Base-by-base conservation (phyloP, 2,888 invertebrate genomes). In the Cephus runcator region DNA sequence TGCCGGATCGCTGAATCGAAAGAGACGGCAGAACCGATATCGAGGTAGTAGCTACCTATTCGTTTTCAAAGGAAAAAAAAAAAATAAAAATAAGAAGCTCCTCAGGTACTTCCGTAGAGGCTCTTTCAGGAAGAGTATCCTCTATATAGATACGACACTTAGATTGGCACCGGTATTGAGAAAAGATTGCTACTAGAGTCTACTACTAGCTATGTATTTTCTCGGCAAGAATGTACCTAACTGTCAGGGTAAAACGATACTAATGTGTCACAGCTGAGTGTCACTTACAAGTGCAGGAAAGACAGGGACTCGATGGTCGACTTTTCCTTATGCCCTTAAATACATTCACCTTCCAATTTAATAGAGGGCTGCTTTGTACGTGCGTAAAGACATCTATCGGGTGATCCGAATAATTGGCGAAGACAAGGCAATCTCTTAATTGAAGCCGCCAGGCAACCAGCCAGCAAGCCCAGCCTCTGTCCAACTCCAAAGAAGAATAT, bases 351-450 rank as follows among this genome's bases (percentile, higher is more conserved):
- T 23, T 56, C 23, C 56, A 56, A 56, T 56, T 56, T 56, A 23
- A 23, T 56, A 56, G 56, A 56, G 56, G 56, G 23, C 56, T 15
- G 56, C 56, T 56, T 56, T 56, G 56, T 23, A 56, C 56, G 56
- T 23, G 56, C 56, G 56, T 56, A 80, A 56, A 34, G 11, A 40
- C 73, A 77, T 71, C 71, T 75, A 77, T 69, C 82, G 74, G 77
- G 80, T 80, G 80, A 83, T 84, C 79, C 81, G 75, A 75, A 78
- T 83, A 83, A 84, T 84, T 83, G 81, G 81, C 75, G 78, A 80
- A 73, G 79, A 84, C 81, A 78, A 83, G 83, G 82, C 86, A 85
- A 89, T 88, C 84, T 86, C 83, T 84, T 87, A 87, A 88, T 87
- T 83, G 85, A 85, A 76, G 82, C 81, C 77, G 73, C 76, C 79